Evolutionary conservation across 2,797 vertebrate species (phyloP).

Genomic region (Miichthys miiuy): DNA sequence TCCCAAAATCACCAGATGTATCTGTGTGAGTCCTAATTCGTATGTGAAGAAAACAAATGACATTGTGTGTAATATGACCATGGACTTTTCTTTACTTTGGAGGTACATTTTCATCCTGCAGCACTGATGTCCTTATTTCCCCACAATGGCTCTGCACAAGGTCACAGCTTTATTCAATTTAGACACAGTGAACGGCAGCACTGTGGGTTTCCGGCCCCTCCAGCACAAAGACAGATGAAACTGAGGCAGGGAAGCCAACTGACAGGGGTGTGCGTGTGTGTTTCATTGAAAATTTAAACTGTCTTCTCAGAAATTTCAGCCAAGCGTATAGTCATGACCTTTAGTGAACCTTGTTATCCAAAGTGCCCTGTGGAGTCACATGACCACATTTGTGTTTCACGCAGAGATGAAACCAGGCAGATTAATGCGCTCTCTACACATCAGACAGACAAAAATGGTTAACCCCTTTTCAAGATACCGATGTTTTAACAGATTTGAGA

Average conservation of each 20-base stretch:
- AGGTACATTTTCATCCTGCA: constrained; percentile 32
- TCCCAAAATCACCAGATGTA: background rate
- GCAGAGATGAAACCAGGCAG: background rate
- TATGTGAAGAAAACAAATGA: constrained; percentile 8
- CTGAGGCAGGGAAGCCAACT: background rate
- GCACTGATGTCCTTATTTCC: constrained; percentile 29
- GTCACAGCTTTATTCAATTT: constrained; percentile 51
- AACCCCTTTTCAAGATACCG: background rate
- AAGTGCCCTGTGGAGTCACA: background rate
- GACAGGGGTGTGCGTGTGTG: constrained; percentile 1
- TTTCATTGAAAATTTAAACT: background rate
- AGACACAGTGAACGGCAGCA: constrained; percentile 28
- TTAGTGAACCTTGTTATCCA: constrained; percentile 9
- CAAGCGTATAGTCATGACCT: background rate
- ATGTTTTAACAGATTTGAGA: background rate
- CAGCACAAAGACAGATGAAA: constrained; percentile 48
- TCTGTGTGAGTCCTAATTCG: background rate
- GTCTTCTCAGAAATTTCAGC: background rate
- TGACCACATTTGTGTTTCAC: constrained; percentile 21
- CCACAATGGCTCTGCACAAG: constrained; percentile 56
- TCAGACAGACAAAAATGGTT: background rate
- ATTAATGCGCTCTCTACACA: background rate
- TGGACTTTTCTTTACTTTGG: constrained; percentile 16
- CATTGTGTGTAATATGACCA: background rate
- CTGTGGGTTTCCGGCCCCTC: constrained; percentile 38